Base-by-base conservation (phyloP, 2,113 vertebrate genomes). In the Butorides virescens region DNA sequence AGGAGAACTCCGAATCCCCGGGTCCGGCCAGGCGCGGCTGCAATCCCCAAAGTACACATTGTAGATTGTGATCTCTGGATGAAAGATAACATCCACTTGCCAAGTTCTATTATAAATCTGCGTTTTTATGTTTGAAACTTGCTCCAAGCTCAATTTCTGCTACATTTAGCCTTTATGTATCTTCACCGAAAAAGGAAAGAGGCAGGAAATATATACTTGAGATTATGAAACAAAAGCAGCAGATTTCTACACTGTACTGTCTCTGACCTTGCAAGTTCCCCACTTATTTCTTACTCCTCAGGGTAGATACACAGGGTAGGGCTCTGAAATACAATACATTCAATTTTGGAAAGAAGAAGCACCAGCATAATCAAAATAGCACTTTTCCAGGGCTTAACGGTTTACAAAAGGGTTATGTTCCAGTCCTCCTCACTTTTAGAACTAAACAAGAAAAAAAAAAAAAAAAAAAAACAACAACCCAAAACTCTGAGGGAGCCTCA, bases 21-120 rank as follows among this genome's bases (percentile, higher is more conserved):
- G 26, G 79, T 59, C 76, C 15, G 4, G 68, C 61, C 76, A 93
- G 76, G 68, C 56, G 1, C 2, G 17, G 75, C 62, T 78, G 44
- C 70, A 93, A 37, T 81, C 21, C 65, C 68, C 58, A 47, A 88
- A 86, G 61, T 10, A 78, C 44, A 79, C 44, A 36, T 1, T 42
- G 85, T 17, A 88, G 82, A 79, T 68, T 92, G 65, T 88, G 83
- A 96, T 92, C 95, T 94, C 11, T 68, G 86, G 70, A 97, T 92
- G 39, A 96, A 97, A 95, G 86, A 81, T 56, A 96, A 91, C 73
- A 88, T 58, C 65, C 55, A 49, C 65, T 93, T 88, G 75, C 86
- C 85, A 92, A 90, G 56, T 91, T 72, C 83, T 94, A 86, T 84
- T 86, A 81, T 63, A 32, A 90, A 85, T 34, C 80, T 42, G 8